Evolutionary conservation across 2,113 vertebrate species (phyloP), one percentile per base, ranked within the genome.

Genomic region (Paralichthys olivaceus): DNA sequence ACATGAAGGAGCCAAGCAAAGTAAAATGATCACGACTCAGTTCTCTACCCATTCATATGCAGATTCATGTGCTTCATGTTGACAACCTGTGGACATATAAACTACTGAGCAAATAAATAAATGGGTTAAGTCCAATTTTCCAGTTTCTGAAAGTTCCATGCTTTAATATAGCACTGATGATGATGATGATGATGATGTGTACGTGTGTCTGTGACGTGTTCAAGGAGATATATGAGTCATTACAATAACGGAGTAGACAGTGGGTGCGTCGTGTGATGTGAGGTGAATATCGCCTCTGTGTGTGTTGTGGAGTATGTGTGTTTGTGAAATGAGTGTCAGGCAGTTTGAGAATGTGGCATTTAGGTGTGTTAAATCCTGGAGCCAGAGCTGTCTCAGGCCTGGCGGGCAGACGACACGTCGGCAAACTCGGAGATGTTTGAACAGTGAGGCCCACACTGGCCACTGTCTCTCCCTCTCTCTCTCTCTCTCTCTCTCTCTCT

Each of bases 311-410:
- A 65, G 68, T 53, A 40, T 75, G 76, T 81, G 73, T 69, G 70
- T 74, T 55, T 79, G 59, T 23, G 45, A 72, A 73, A 77, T 71
- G 61, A 80, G 75, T 72, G 80, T 94, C 87, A 89, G 86, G 70
- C 70, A 22, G 87, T 92, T 83, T 91, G 89, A 95, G 93, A 95
- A 95, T 95, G 92, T 95, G 79, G 84, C 94, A 89, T 84, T 84
- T 92, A 87, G 51, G 13, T 89, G 91, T 91, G 88, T 87, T 92
- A 89, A 92, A 89, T 91, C 67, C 89, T 88, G 82, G 81, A 83
- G 37, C 80, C 72, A 57, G 80, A 73, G 81, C 85, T 76, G 84
- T 91, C 84, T 90, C 71, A 69, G 74, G 76, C 56, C 72, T 79
- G 66, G 81, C 63, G 90, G 82, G 84, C 89, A 92, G 91, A 89